Base-by-base conservation (phyloP, 2,113 vertebrate genomes). In the Platichthys stellatus region DNA sequence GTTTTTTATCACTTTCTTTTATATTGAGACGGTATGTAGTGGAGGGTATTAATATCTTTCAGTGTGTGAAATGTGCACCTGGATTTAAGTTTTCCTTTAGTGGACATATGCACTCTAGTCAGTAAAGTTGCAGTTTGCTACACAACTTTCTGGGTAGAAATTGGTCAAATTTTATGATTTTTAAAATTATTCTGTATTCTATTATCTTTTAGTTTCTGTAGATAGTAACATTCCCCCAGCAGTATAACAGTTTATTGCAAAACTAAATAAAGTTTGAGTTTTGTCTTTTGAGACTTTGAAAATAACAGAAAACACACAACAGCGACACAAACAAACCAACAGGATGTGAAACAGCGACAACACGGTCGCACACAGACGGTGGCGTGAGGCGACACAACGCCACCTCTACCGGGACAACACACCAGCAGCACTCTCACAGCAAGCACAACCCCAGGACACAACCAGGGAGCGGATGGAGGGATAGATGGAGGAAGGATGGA, bases 381-480 rank as follows among this genome's bases (percentile, higher is more conserved):
- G 58, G 60, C 5, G 69, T 63, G 72, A 87, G 63, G 73, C 11
- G 76, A 61, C 78, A 51, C 49, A 4, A 6, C 45, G 45, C 11
- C 45, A 4, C 7, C 35, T 47, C 81, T n/a, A 67, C 71, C 65
- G 14, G 26, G 80, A 76, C 7, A 40, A 53, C 65, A 76, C 70
- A 79, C 1, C 63, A 54, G 82, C 80, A 63, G 82, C 80, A 63
- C 73, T 56, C 74, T n/a, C 2, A 84, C 82, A 70, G 67, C 89
- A n/a, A 51, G 47, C 47, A 51, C 8, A 59, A 84, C 81, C 83
- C 70, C 35, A 8, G 69, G 49, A 83, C 75, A 77, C 81, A 85
- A 88, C 81, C 90, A 86, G 87, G 88, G 88, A 91, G 88, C 90
- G 11, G 83, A 81, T 89, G 90, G 56, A 72, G 28, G 17, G 51